Conservation (phyloP, 2,888 invertebrate genomes). For the Acleris emargana region DNA sequence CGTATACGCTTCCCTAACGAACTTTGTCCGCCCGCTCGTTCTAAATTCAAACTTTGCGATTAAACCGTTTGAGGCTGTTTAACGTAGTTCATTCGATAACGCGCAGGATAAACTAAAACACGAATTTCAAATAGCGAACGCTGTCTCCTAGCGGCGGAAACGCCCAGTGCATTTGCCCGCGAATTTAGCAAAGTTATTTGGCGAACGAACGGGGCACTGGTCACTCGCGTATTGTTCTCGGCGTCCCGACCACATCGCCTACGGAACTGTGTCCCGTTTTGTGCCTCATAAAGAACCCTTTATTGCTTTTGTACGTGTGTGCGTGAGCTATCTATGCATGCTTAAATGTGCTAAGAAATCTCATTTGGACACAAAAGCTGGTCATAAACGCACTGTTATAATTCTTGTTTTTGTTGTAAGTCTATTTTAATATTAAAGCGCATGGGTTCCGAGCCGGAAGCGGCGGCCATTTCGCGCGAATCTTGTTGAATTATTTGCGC, state of each 20-base stretch:
- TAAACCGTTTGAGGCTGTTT: constrained; percentile 37
- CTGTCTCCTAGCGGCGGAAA: constrained; percentile 54
- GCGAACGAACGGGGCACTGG: constrained; percentile 43
- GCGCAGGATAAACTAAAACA: constrained; percentile 48
- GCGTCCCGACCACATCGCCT: constrained; percentile 51
- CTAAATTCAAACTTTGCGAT: constrained; percentile 30
- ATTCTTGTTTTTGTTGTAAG: constrained; percentile 42
- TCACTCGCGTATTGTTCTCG: constrained; percentile 60
- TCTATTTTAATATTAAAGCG: constrained; percentile 62
- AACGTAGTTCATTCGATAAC: constrained; percentile 45
- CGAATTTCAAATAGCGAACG: constrained; percentile 48
- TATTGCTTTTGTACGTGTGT: constrained; percentile 57
- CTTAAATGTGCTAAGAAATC: constrained; percentile 47
- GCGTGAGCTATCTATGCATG: constrained; percentile 60
- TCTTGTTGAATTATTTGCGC: constrained; percentile 74
- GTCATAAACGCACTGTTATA: constrained; percentile 38
- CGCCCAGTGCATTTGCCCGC: constrained; percentile 64
- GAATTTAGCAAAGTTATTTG: constrained; percentile 65
- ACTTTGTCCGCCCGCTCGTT: constrained; percentile 11
- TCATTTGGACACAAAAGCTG: constrained; percentile 41
- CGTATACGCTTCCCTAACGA: constrained; percentile 1
- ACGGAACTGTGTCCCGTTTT: constrained; percentile 59
- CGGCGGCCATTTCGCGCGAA: constrained; percentile 70
- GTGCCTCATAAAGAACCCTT: constrained; percentile 68
- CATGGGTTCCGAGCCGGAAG: constrained; percentile 52